Evolutionary conservation across 2,113 vertebrate genomes (phyloP).

Genomic region (Dissostichus mawsoni): DNA sequence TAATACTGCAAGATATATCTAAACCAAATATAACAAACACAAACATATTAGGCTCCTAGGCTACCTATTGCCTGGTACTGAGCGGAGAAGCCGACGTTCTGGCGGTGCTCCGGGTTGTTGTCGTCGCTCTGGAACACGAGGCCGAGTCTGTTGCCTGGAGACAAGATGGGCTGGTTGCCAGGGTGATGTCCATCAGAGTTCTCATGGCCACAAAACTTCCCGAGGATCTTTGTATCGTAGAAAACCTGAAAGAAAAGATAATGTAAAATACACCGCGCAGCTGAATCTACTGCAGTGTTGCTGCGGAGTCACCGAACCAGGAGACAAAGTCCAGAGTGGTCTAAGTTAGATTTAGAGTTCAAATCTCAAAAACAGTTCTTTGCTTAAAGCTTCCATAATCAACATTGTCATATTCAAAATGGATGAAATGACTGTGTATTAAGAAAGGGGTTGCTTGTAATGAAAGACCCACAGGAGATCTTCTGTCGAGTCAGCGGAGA

Average conservation of each 20-base stretch:
- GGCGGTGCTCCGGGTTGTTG: slow-evolving; percentile 86
- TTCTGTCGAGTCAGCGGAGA: neutral
- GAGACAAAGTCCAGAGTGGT: neutral
- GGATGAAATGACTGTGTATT: neutral
- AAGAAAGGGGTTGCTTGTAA: neutral
- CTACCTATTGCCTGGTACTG: slow-evolving; percentile 91
- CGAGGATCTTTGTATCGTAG: slow-evolving; percentile 84
- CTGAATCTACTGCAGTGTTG: neutral
- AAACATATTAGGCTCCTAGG: no score
- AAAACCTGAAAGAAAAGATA: slow-evolving; percentile 81
- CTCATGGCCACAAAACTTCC: slow-evolving; percentile 88
- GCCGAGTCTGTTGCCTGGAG: slow-evolving; percentile 87
- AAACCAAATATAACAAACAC: no score
- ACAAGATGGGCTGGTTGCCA: slow-evolving; percentile 82
- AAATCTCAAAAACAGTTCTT: neutral
- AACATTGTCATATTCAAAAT: neutral
- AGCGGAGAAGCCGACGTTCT: slow-evolving; percentile 87
- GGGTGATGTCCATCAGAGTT: slow-evolving; percentile 86
- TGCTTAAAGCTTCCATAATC: neutral
- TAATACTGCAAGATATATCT: no score
- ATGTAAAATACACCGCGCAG: neutral
- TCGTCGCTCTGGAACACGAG: slow-evolving; percentile 88
- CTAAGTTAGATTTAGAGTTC: neutral
- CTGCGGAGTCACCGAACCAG: neutral
- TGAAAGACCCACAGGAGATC: neutral